Percentiles rank a stretch among this genome's conserved stretches.
Evolutionary conservation across 2,888 invertebrate species (phyloP).

Genomic region (Nomada ruficornis): DNA sequence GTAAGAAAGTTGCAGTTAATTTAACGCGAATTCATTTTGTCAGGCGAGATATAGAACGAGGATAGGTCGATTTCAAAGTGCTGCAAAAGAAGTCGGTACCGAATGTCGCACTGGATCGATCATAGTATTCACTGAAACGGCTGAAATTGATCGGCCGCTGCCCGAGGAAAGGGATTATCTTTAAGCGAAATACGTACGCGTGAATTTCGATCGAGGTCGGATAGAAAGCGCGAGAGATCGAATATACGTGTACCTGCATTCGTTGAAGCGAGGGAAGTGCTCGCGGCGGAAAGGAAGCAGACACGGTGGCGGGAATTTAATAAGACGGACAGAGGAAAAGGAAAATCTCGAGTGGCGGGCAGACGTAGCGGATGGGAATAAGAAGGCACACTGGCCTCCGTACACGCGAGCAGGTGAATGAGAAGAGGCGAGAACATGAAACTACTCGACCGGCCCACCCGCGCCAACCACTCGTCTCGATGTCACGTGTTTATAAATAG

Average conservation of each 20-base stretch:
- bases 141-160: too few relatives aligned
- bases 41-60: too few relatives aligned
- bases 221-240: background rate
- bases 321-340: constrained; percentile 38
- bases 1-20: too few relatives aligned
- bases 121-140: too few relatives aligned
- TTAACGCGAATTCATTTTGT: too few relatives aligned
- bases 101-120: too few relatives aligned
- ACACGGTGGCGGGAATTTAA: constrained; percentile 51
- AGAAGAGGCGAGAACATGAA: constrained; percentile 71
- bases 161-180: too few relatives aligned
- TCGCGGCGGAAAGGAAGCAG: constrained; percentile 26
- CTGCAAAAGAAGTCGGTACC: too few relatives aligned
- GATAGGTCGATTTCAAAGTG: too few relatives aligned
- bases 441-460: constrained; percentile 69
- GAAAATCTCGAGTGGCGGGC: background rate
- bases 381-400: constrained; percentile 24
- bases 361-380: constrained; percentile 12
- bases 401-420: constrained; percentile 68
- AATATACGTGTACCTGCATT: background rate
- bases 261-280: constrained; percentile 12
- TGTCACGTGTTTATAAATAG: constrained; percentile 83
- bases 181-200: background rate
- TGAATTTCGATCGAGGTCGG: background rate
- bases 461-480: constrained; percentile 75